Percentiles rank a stretch among this genome's conserved stretches.
Evolutionary conservation across 1,140 invertebrate species (phyloP).

Genomic region (Dinoponera quadriceps): DNA sequence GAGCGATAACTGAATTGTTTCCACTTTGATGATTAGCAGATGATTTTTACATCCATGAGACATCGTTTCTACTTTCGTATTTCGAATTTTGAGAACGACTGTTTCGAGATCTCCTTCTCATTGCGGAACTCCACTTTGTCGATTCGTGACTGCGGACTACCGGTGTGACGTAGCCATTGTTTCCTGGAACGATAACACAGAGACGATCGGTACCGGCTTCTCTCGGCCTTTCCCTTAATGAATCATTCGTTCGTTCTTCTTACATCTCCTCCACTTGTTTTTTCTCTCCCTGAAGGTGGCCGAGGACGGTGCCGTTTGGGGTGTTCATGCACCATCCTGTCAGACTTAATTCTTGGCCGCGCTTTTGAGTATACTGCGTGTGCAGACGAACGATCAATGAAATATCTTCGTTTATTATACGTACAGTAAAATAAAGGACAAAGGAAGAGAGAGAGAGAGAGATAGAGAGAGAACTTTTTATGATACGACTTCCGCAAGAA

Average conservation of each 20-base stretch:
- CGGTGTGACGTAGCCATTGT: constrained; percentile 88
- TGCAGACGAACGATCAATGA: background rate
- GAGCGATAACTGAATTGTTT: background rate
- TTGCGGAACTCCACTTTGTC: constrained; percentile 89
- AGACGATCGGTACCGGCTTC: background rate
- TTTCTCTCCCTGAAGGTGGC: constrained; percentile 89
- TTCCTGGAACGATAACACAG: constrained; percentile 86
- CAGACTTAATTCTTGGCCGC: constrained; percentile 88
- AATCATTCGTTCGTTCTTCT: constrained; percentile 70
- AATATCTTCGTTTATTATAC: too few relatives aligned
- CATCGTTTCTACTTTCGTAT: constrained; percentile 68
- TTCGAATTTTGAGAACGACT: constrained; percentile 67
- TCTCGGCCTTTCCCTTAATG: background rate
- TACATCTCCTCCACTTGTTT: constrained; percentile 90
- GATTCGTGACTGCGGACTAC: constrained; percentile 90
- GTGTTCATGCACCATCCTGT: constrained; percentile 93
- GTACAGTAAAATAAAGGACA: too few relatives aligned
- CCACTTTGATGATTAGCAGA: background rate
- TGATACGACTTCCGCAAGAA: too few relatives aligned
- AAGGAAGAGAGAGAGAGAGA: too few relatives aligned
- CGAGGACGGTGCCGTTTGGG: constrained; percentile 89
- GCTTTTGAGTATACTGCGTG: constrained; percentile 88
- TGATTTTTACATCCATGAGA: background rate
- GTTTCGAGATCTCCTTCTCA: constrained; percentile 84
- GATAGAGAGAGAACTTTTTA: too few relatives aligned